Conservation (phyloP, 2,113 vertebrate species). For the Anolis carolinensis region DNA sequence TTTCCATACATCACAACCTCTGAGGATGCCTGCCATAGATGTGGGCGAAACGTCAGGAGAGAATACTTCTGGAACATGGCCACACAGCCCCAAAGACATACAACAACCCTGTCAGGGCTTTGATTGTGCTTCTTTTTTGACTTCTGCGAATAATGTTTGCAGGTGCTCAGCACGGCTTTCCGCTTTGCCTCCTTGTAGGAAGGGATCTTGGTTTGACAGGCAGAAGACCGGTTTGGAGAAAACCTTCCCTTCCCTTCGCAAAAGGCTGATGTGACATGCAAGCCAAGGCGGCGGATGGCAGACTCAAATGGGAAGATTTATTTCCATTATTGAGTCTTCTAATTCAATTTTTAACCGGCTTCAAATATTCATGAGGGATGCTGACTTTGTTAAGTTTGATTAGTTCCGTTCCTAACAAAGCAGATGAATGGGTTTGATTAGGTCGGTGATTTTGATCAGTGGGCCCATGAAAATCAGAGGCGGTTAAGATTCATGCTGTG, state of each 20-base stretch:
- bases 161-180: background rate
- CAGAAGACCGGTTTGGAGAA: background rate
- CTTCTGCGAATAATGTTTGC: too few species aligned
- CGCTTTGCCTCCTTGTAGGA: background rate
- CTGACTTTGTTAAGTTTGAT: conserved; percentile 15
- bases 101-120: too few species aligned
- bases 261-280: background rate
- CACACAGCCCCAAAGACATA: too few species aligned
- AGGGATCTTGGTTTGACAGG: background rate
- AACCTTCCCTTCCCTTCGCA: too few species aligned
- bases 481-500: background rate
- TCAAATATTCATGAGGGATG: conserved; percentile 36
- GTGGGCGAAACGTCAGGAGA: too few species aligned
- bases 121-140: too few species aligned
- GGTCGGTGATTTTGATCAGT: conserved; percentile 11
- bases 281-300: background rate
- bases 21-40: too few species aligned
- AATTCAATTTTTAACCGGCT: conserved; percentile 30
- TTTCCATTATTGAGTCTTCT: conserved; percentile 20
- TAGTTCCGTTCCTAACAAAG: conserved; percentile 30
- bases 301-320: background rate
- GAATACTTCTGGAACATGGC: too few species aligned
- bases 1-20: too few species aligned
- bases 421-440: conserved; percentile 25
- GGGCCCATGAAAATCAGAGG: background rate